Conservation (phyloP, 2,888 invertebrate genomes). For the Automeris io region DNA sequence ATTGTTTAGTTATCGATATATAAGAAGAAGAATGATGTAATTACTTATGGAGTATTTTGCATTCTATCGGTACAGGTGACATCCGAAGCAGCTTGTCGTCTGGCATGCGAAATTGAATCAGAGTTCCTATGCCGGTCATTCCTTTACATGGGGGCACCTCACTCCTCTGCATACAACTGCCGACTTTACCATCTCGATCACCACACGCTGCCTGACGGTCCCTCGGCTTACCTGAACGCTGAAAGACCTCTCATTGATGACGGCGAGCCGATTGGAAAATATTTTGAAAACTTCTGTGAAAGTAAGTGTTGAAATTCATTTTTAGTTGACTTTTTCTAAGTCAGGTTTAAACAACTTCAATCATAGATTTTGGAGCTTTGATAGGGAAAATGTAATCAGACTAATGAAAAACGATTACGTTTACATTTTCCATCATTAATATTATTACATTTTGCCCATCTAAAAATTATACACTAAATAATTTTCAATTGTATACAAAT, state of each 20-base stretch:
- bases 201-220: conserved; percentile 93
- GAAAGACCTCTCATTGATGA: conserved; percentile 94
- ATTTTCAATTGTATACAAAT: too few species aligned
- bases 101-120: conserved; percentile 94
- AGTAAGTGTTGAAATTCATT: too few species aligned
- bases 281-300: conserved; percentile 93
- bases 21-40: too few species aligned
- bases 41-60: not conserved
- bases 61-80: conserved; percentile 76
- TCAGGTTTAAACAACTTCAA: too few species aligned
- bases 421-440: too few species aligned
- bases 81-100: conserved; percentile 90
- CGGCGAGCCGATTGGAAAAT: conserved; percentile 92
- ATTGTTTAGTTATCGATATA: too few species aligned
- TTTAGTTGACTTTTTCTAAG: too few species aligned
- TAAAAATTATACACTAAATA: too few species aligned
- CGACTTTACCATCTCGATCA: conserved; percentile 95
- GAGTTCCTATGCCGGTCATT: conserved; percentile 94
- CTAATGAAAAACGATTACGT: too few species aligned
- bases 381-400: too few species aligned
- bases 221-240: conserved; percentile 92
- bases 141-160: conserved; percentile 86
- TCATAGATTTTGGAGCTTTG: too few species aligned
- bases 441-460: too few species aligned
- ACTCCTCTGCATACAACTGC: conserved; percentile 91